Evolutionary conservation across 2,888 invertebrate species (phyloP).

Genomic region (Synanthedon myopaeformis): DNA sequence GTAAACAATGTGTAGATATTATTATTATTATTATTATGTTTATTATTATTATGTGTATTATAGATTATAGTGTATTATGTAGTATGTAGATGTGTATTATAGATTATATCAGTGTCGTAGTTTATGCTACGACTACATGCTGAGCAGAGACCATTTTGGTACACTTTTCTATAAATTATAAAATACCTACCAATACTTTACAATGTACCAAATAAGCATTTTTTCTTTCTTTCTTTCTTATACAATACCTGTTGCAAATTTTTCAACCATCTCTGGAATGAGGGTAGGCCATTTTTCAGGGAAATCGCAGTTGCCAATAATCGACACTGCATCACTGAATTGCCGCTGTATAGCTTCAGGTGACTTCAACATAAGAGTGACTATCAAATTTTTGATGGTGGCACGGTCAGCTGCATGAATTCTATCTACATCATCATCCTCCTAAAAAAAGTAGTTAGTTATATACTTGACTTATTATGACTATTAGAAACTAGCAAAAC

Average conservation of each 20-base stretch:
- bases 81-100: no score
- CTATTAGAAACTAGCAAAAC: not conserved
- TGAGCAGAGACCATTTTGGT: no score
- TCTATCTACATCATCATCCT: slow-evolving; percentile 81
- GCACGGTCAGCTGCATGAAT: slow-evolving; percentile 84
- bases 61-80: no score
- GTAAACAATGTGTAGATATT: no score
- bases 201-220: no score
- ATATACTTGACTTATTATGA: not conserved
- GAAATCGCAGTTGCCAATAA: slow-evolving; percentile 97
- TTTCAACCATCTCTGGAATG: slow-evolving; percentile 92
- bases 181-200: no score
- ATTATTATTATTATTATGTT: no score
- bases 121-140: no score
- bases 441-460: slow-evolving; percentile 32
- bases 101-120: no score
- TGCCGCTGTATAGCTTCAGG: slow-evolving; percentile 93
- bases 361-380: slow-evolving; percentile 92
- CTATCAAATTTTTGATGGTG: slow-evolving; percentile 86
- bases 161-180: no score
- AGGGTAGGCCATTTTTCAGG: slow-evolving; percentile 96
- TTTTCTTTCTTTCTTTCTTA: no score
- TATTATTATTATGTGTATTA: no score
- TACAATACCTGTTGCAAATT: slow-evolving; percentile 79
- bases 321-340: slow-evolving; percentile 94